Conservation (phyloP, 2,113 vertebrate genomes). For the Ranitomeya variabilis region DNA sequence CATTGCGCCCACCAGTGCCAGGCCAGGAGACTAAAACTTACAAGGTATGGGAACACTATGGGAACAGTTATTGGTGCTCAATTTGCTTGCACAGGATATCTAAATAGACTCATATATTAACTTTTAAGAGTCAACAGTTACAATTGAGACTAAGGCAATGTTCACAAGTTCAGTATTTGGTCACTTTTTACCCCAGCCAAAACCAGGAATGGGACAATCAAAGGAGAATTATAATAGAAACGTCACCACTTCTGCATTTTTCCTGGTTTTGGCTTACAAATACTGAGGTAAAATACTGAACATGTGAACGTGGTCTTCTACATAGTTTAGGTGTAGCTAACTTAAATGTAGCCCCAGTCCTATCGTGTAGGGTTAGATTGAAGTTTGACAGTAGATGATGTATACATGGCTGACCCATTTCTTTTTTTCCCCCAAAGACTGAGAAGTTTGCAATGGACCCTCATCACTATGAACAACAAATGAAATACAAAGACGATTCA, state of each 20-base stretch:
- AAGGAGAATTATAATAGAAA: no score
- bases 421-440: conserved; percentile 8
- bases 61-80: background rate
- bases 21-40: conserved; percentile 79
- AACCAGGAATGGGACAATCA: no score
- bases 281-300: no score
- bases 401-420: background rate
- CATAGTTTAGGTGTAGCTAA: background rate
- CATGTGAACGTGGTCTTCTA: no score
- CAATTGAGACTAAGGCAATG: no score
- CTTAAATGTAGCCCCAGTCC: background rate
- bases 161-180: no score
- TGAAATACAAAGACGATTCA: conserved; percentile 88
- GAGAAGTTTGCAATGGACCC: conserved; percentile 49
- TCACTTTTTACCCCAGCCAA: no score
- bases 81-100: background rate
- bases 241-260: no score
- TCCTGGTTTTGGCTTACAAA: no score
- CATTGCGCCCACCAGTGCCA: conserved; percentile 92
- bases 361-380: no score
- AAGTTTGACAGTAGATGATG: background rate
- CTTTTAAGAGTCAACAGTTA: no score
- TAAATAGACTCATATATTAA: background rate
- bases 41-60: conserved; percentile 32
- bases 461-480: conserved; percentile 66